A percentile compares a stretch with the other conserved stretches of the same genome.
Conservation (phyloP, 2,113 vertebrate species). For the Pagrus major region DNA sequence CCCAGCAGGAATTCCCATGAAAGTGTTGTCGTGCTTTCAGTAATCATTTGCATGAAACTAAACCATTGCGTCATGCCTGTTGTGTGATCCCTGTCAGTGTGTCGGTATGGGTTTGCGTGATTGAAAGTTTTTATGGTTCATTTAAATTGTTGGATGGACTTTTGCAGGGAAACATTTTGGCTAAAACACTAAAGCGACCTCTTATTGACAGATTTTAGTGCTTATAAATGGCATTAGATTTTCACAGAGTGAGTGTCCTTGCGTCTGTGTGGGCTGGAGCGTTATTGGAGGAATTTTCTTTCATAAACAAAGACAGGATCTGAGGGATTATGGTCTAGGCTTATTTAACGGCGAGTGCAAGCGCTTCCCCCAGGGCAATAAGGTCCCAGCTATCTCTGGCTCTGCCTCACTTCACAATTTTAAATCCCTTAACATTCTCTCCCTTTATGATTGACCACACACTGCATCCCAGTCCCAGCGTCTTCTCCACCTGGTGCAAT, state of each 20-base stretch:
- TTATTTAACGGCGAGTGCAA: conserved; percentile 73
- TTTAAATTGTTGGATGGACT: conserved; percentile 25
- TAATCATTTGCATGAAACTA: conserved; percentile 66
- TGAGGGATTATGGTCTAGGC: conserved; percentile 75
- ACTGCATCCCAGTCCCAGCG: conserved; percentile 48
- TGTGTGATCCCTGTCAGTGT: conserved; percentile 48
- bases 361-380: conserved; percentile 64
- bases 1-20: conserved; percentile 29
- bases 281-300: conserved; percentile 77
- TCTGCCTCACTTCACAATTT: conserved; percentile 49
- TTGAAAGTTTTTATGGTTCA: conserved; percentile 19
- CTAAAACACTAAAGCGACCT: conserved; percentile 20
- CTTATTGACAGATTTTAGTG: conserved; percentile 38
- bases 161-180: conserved; percentile 27
- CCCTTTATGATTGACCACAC: conserved; percentile 65
- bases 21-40: conserved; percentile 39
- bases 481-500: conserved; percentile 7
- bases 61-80: conserved; percentile 45
- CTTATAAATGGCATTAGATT: conserved; percentile 41
- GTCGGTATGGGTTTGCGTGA: conserved; percentile 31
- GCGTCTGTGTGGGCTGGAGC: conserved; percentile 76
- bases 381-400: conserved; percentile 66
- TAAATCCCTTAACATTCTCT: conserved; percentile 68
- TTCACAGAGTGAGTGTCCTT: conserved; percentile 59
- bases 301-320: conserved; percentile 82